Evolutionary conservation across 2,113 vertebrate species (phyloP).

Genomic region (Gobio gobio): DNA sequence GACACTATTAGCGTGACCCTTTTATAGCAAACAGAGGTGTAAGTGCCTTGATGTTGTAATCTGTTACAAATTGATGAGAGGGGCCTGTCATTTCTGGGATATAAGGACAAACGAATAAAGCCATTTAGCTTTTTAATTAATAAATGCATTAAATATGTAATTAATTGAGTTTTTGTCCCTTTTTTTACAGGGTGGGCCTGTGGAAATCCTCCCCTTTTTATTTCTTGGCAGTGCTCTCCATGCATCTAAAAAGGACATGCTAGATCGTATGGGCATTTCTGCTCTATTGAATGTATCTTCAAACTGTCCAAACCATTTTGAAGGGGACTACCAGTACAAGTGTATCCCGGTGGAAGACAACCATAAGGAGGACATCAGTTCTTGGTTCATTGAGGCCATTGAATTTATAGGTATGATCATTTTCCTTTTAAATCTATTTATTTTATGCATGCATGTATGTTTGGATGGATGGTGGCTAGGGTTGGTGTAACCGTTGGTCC

Average conservation of each 20-base stretch:
- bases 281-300: constrained; percentile 96
- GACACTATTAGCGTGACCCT: constrained; percentile 14
- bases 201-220: constrained; percentile 97
- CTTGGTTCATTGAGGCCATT: constrained; percentile 98
- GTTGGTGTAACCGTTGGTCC: neutral
- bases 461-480: neutral
- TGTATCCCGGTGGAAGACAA: constrained; percentile 98
- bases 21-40: constrained; percentile 7
- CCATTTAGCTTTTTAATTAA: neutral
- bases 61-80: neutral
- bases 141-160: neutral
- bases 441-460: neutral
- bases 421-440: too few relatives aligned
- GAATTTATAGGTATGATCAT: constrained; percentile 90
- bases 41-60: neutral
- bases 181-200: constrained; percentile 87
- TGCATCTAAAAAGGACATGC: constrained; percentile 93
- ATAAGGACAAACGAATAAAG: neutral
- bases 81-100: neutral
- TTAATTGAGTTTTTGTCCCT: constrained; percentile 38
- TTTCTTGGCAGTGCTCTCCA: constrained; percentile 97
- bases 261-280: constrained; percentile 92
- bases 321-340: constrained; percentile 94
- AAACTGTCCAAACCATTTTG: constrained; percentile 97
- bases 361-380: constrained; percentile 98